These are phyloP conservation scores for Kryptopterus vitreolus DNA, from an alignment of 2,797 vertebrate species.

Conservation along the genomic window DNA sequence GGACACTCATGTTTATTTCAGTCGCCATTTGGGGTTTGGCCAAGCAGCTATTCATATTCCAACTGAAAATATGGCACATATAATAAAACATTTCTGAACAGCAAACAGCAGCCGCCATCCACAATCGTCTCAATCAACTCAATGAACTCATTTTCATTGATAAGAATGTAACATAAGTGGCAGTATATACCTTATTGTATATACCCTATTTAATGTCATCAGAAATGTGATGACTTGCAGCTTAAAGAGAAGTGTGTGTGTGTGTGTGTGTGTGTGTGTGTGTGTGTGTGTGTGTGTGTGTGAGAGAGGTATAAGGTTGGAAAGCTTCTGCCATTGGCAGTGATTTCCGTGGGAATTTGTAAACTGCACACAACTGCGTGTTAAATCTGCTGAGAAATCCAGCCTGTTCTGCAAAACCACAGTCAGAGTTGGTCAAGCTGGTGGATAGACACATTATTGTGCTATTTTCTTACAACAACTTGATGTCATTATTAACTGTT, in stretches of 20 bases:
- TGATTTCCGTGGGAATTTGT: neutral
- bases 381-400: neutral
- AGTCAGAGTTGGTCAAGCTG: neutral
- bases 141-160: neutral
- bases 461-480: neutral
- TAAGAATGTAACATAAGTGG: neutral
- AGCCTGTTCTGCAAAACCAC: neutral
- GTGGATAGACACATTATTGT: neutral
- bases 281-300: neutral
- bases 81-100: neutral
- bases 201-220: neutral
- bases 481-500: neutral
- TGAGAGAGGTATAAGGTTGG: slow-evolving; percentile 1
- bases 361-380: neutral
- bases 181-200: neutral
- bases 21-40: neutral
- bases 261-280: neutral
- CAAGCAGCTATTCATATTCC: neutral
- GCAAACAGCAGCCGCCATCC: neutral
- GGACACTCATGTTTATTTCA: neutral
- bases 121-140: neutral
- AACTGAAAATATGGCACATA: neutral
- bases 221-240: neutral
- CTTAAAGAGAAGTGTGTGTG: neutral
- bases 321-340: slow-evolving; percentile 8